phyloP scores from a whole-genome alignment of 1,140 invertebrate species.

The Octopus sinensis region DNA sequence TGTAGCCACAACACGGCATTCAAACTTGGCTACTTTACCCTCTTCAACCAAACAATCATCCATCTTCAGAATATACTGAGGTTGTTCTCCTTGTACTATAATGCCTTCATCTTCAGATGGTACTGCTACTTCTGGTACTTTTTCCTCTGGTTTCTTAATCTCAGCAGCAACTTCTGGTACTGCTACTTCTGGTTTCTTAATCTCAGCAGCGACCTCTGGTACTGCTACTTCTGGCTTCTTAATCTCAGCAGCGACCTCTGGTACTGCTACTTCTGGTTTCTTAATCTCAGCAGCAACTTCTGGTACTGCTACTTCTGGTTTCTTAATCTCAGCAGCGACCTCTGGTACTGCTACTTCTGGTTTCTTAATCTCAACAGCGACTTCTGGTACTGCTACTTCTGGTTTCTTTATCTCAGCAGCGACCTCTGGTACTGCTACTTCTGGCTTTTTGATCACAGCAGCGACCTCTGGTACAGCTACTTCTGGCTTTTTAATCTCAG shows the following conservation, averaged over 20 bases:
- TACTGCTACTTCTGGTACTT: background rate
- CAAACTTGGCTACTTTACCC: constrained; percentile 76
- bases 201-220: background rate
- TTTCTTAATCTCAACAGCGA: too few species aligned
- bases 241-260: background rate
- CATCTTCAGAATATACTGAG: constrained; percentile 45
- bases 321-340: background rate
- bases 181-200: background rate
- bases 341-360: background rate
- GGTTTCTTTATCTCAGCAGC: too few species aligned
- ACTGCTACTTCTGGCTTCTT: background rate
- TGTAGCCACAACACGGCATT: constrained; percentile 87
- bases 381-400: too few species aligned
- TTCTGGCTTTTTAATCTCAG: background rate
- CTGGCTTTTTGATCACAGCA: background rate
- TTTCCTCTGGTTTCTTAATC: background rate
- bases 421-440: too few species aligned
- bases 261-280: background rate
- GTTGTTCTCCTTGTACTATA: background rate
- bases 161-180: background rate
- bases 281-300: background rate
- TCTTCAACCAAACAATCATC: constrained; percentile 44
- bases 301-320: background rate
- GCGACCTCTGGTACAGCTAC: constrained; percentile 8
- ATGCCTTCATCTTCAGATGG: background rate